Conservation (phyloP, 2,113 vertebrate species). For the Grantiella picta region DNA sequence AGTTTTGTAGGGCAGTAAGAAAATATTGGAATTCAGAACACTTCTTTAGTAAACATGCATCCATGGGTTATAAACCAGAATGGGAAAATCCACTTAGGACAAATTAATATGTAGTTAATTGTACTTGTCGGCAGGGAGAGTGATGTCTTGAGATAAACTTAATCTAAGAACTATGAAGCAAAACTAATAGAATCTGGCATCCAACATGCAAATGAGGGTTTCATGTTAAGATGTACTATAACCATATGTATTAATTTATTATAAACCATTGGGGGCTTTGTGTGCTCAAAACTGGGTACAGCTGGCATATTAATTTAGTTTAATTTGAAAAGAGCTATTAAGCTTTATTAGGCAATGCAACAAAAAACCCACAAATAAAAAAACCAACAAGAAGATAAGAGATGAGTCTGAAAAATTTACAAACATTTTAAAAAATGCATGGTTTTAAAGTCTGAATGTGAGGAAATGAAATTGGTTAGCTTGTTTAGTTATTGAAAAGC, state of each 20-base stretch:
- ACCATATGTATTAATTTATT: conserved; percentile 53
- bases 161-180: conserved; percentile 57
- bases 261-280: conserved; percentile 3
- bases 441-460: neutral
- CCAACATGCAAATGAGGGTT: conserved; percentile 41
- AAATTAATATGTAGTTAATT: conserved; percentile 53
- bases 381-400: neutral
- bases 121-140: conserved; percentile 20
- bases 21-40: neutral
- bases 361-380: neutral
- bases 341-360: neutral
- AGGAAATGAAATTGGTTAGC: neutral
- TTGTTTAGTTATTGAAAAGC: neutral
- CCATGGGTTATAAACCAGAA: neutral
- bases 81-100: neutral
- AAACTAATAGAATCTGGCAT: conserved; percentile 53
- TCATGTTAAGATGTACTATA: conserved; percentile 52
- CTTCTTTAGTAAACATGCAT: neutral
- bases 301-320: conserved; percentile 56
- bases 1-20: neutral
- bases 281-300: conserved; percentile 25
- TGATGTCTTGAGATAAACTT: conserved; percentile 57
- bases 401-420: neutral
- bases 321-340: conserved; percentile 41
- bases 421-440: neutral